Percentiles rank a stretch among this genome's conserved stretches.
These are phyloP conservation scores for Bellardia pandia DNA, from an alignment of 2,888 invertebrate genomes.

Conservation along the genomic window DNA sequence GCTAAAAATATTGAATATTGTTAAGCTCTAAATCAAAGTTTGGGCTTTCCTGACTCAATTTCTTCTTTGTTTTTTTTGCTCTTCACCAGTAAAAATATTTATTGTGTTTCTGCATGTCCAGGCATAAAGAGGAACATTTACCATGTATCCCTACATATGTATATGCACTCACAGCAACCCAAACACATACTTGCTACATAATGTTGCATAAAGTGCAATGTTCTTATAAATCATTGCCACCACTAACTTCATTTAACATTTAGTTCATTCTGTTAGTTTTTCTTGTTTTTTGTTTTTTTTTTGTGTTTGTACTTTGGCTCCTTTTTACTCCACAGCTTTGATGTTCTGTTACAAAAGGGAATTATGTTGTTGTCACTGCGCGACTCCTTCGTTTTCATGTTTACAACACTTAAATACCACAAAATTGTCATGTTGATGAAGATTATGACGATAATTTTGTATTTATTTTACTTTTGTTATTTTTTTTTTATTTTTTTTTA, in stretches of 20 bases:
- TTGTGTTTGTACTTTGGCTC: constrained; percentile 2
- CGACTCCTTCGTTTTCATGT: constrained; percentile 58
- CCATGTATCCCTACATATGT: not conserved
- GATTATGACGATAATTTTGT: constrained; percentile 60
- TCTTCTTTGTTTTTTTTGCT: not conserved
- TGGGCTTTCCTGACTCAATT: not conserved
- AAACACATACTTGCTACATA: constrained; percentile 5
- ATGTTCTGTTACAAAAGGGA: constrained; percentile 52
- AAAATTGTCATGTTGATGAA: constrained; percentile 64
- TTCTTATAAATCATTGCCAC: constrained; percentile 72
- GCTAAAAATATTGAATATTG: no score
- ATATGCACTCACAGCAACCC: not conserved
- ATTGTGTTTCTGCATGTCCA: constrained; percentile 51
- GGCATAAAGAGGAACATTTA: not conserved
- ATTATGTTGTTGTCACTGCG: constrained; percentile 67
- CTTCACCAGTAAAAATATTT: constrained; percentile 13
- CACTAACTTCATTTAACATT: constrained; percentile 66
- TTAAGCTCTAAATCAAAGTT: not conserved
- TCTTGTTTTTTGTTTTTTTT: not conserved
- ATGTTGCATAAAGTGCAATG: constrained; percentile 66
- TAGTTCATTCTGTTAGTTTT: constrained; percentile 59
- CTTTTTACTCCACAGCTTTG: constrained; percentile 30
- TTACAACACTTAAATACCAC: constrained; percentile 68
- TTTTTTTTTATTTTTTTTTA: constrained; percentile 37
- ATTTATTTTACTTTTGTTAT: constrained; percentile 49